phyloP scores from a whole-genome alignment of 64 coral and sea anemone species.

The Astreopora myriophthalma region DNA sequence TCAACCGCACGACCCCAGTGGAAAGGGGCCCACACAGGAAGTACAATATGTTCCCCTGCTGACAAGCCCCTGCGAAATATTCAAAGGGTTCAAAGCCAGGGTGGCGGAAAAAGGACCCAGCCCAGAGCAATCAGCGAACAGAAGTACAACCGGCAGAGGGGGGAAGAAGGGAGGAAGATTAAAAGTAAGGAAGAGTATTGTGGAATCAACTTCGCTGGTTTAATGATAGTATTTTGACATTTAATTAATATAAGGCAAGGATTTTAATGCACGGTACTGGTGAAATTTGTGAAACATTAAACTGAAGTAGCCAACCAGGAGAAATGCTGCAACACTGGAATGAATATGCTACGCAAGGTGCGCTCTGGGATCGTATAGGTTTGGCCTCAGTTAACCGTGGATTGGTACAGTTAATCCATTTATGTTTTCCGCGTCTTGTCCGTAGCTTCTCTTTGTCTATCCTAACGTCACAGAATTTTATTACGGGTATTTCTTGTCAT shows the following conservation, averaged over 20 bases:
- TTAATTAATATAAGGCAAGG: background rate
- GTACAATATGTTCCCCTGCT: conserved; percentile 80
- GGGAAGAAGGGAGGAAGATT: conserved; percentile 10
- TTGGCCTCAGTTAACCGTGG: too few relatives aligned
- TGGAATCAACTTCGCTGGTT: background rate
- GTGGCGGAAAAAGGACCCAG: conserved; percentile 17
- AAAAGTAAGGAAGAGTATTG: background rate
- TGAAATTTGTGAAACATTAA: too few relatives aligned
- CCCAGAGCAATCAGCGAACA: background rate
- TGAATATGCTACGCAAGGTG: too few relatives aligned
- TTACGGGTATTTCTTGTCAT: too few relatives aligned
- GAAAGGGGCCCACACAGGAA: conserved; percentile 30
- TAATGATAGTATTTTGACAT: background rate
- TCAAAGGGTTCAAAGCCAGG: conserved; percentile 60
- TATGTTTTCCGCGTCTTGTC: too few relatives aligned
- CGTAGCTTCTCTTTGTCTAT: too few relatives aligned
- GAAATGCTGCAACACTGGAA: too few relatives aligned
- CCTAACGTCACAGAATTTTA: too few relatives aligned
- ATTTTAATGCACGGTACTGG: too few relatives aligned
- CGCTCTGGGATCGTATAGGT: too few relatives aligned
- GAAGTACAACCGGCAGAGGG: conserved; percentile 26
- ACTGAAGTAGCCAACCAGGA: too few relatives aligned
- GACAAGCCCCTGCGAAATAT: conserved; percentile 65
- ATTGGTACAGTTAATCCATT: too few relatives aligned
- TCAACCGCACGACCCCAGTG: conserved; percentile 26